Evolutionary conservation across 1,140 invertebrate species (phyloP).

Genomic region (Temnothorax longispinosus): DNA sequence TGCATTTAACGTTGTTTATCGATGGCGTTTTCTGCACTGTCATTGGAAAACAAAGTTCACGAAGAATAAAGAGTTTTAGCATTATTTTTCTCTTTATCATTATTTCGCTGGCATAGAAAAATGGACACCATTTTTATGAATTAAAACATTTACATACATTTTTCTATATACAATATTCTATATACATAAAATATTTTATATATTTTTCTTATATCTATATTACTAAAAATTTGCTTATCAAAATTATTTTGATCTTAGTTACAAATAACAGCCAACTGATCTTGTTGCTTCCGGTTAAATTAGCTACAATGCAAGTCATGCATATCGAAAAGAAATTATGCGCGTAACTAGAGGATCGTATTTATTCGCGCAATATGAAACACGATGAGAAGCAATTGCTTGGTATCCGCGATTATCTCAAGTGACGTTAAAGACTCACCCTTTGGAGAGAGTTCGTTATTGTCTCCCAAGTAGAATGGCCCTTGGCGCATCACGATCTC

Average conservation of each 20-base stretch:
- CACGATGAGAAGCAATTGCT: constrained; percentile 6
- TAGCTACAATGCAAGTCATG: constrained; percentile 1
- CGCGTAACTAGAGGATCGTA: no score
- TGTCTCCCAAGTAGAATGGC: constrained; percentile 92
- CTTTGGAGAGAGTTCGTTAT: constrained; percentile 88
- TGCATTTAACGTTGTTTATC: background rate
- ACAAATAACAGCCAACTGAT: background rate
- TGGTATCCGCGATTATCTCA: constrained; percentile 18
- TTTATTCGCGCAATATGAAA: constrained; percentile 1
- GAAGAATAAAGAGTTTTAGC: background rate
- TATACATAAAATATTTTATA: background rate
- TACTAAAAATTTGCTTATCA: background rate
- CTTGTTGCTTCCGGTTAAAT: background rate
- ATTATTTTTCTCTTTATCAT: background rate
- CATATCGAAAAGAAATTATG: background rate
- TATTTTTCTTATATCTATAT: background rate
- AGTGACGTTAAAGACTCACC: constrained; percentile 86
- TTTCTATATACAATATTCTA: background rate
- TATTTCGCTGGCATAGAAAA: background rate
- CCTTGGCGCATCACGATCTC: constrained; percentile 96
- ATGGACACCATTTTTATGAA: background rate
- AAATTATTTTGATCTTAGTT: background rate
- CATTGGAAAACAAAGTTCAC: background rate
- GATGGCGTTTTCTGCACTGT: background rate
- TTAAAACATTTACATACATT: background rate